These are phyloP conservation scores for Salmo trutta DNA, from an alignment of 2,797 vertebrate species.

Conservation along the genomic window DNA sequence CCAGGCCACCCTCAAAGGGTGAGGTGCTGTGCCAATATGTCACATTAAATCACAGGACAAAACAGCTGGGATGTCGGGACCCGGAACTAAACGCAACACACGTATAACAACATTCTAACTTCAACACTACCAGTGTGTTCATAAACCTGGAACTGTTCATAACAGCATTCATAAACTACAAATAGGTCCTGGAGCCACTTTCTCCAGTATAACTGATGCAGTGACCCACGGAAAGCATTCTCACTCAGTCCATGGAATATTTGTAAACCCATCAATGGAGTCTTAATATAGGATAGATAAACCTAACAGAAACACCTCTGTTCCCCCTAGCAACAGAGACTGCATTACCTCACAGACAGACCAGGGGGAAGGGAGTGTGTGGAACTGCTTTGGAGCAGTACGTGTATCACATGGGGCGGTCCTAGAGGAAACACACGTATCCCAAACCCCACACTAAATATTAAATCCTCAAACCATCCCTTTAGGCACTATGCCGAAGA, in stretches of 20 bases:
- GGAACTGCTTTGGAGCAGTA: slow-evolving; percentile 21
- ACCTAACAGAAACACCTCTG: neutral
- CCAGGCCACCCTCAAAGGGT: neutral
- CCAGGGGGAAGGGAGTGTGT: slow-evolving; percentile 3
- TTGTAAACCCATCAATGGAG: neutral
- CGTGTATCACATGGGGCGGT: neutral
- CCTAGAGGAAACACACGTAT: neutral
- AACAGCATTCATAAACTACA: neutral
- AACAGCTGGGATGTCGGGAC: neutral
- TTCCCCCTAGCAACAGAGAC: slow-evolving; percentile 5
- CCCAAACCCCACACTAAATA: neutral
- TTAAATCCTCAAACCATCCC: too few relatives aligned
- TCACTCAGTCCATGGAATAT: neutral
- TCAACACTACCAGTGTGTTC: too few relatives aligned
- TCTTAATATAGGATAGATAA: neutral
- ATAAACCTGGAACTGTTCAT: too few relatives aligned
- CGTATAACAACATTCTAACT: too few relatives aligned
- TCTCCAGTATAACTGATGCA: neutral
- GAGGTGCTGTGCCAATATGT: neutral
- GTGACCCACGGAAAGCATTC: neutral
- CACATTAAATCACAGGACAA: neutral
- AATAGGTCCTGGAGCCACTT: neutral
- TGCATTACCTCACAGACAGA: slow-evolving; percentile 15
- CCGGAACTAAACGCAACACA: neutral
- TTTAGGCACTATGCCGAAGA: too few relatives aligned